Evolutionary conservation across 2,888 invertebrate genomes (phyloP).

Genomic region (Flexamia atlantica): DNA sequence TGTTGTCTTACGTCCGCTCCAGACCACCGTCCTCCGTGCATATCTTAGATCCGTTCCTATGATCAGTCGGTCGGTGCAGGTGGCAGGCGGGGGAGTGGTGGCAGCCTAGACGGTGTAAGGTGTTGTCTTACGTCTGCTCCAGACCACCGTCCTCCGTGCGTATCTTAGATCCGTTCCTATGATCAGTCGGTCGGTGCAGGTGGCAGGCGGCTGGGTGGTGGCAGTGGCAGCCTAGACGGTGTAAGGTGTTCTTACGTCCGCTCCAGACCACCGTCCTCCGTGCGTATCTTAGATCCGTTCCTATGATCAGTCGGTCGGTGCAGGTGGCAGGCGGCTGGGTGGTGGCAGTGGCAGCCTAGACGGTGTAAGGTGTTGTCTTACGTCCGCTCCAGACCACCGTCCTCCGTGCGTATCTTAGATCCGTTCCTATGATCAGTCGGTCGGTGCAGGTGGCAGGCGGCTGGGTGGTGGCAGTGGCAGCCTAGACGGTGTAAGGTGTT

Average conservation of each 20-base stretch:
- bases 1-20: constrained; percentile 2
- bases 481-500: constrained; percentile 17
- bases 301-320: background rate
- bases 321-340: background rate
- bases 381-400: background rate
- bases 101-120: background rate
- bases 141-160: background rate
- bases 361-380: constrained; percentile 17
- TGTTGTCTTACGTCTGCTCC: constrained; percentile 21
- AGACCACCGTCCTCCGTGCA: background rate
- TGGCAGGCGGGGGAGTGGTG: too few species aligned
- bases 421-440: background rate
- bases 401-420: background rate
- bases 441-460: background rate
- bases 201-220: too few species aligned
- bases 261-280: background rate
- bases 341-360: background rate
- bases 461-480: background rate
- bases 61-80: background rate
- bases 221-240: background rate
- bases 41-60: background rate
- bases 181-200: too few species aligned
- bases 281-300: too few species aligned
- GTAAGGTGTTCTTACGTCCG: constrained; percentile 9
- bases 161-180: too few species aligned